Evolutionary conservation across 2,113 vertebrate species (phyloP), one percentile per base, ranked within the genome.

Genomic region (Microcebus ravelobensis): DNA sequence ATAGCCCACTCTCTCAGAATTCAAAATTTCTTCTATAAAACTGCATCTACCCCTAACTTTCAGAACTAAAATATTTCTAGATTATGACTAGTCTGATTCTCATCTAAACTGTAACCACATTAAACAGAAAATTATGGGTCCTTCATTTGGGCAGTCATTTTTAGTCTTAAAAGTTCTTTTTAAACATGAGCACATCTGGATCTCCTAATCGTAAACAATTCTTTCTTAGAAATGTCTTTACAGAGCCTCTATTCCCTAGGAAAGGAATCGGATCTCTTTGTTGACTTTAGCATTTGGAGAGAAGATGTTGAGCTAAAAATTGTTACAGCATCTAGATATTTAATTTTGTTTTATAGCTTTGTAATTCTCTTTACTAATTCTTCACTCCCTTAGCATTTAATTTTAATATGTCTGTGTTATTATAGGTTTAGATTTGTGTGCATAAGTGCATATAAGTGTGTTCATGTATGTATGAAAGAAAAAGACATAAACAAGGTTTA

Each of bases 141-240:
- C 27, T 77, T 73, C 68, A 70, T 74, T 55, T 6, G 23, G 45
- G 23, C 23, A 48, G 65, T 59, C 95, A 39, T 67, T 83, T 82
- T 61, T 17, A 81, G 55, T 23, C 80, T 65, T 42, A 87, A 91
- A 68, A 71, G 81, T 23, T 13, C 79, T 73, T 89, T 92, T 48
- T 23, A 84, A 86, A 52, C 71, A 85, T 20, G 83, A 88, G 29
- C 77, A 88, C 95, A 93, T 97, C 97, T 92, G 96, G 94, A 65
- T 39, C 74, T 89, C 80, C 91, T 45, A 21, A 80, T 70, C 11
- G 3, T 80, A 73, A 96, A 84, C 23, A 70, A 31, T 63, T 70
- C n/a, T 34, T 95, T 88, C 61, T 25, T 59, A 55, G n/a, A 95
- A 82, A 57, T 8, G 67, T 29, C 74, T 86, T 87, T 45, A 3